phyloP scores from a whole-genome alignment of 2,113 vertebrate genomes.

The Hyla sarda region DNA sequence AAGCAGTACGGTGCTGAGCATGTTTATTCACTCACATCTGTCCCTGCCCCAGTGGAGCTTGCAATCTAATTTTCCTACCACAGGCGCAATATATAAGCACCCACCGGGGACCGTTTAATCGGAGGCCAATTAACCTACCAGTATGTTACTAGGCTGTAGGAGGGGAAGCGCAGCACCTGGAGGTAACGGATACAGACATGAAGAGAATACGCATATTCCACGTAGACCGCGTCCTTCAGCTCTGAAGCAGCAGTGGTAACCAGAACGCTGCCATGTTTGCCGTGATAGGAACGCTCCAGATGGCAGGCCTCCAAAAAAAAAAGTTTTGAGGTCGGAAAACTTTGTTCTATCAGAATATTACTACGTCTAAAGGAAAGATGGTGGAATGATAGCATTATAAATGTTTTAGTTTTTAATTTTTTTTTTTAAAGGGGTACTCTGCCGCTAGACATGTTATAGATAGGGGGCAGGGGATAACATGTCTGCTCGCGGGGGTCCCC shows the following conservation, averaged over 20 bases:
- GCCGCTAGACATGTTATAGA: too few species aligned
- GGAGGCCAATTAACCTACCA: slow-evolving; percentile 12
- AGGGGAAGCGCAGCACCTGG: not conserved
- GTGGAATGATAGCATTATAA: not conserved
- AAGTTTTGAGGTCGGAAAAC: not conserved
- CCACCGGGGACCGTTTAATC: not conserved
- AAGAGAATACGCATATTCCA: not conserved
- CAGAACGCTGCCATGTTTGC: not conserved
- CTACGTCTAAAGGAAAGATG: not conserved
- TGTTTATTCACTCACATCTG: slow-evolving; percentile 31
- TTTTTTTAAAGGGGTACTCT: too few species aligned
- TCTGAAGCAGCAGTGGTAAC: not conserved
- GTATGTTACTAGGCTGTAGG: not conserved
- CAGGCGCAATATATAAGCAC: not conserved
- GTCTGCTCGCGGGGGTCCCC: too few species aligned
- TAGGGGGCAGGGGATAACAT: too few species aligned
- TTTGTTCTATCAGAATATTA: not conserved
- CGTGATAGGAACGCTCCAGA: not conserved
- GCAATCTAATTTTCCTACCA: slow-evolving; percentile 10
- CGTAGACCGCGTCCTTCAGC: not conserved
- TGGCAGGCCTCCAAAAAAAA: not conserved
- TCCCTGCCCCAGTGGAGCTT: slow-evolving; percentile 18
- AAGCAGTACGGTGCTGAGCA: not conserved
- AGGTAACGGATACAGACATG: not conserved
- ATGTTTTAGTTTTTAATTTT: too few species aligned